Conservation (phyloP, 1,140 invertebrate species). For the Drosophila obscura region DNA sequence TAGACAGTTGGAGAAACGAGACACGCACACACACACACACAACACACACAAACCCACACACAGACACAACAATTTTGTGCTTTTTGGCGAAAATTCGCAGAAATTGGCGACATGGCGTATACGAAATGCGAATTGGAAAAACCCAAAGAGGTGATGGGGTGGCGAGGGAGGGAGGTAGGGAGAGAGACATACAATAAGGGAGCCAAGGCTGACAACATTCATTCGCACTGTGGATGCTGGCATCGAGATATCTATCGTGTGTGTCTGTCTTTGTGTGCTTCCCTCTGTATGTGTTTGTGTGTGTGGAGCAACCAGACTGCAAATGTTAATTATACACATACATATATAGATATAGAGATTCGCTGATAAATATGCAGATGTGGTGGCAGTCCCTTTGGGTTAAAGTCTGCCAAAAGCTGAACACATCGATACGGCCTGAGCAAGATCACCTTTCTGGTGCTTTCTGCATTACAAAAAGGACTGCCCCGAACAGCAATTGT, state of each 20-base stretch:
- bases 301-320: too few species aligned
- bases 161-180: conserved; percentile 16
- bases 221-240: not conserved
- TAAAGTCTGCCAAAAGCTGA: too few species aligned
- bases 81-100: conserved; percentile 69
- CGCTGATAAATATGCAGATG: too few species aligned
- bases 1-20: not conserved
- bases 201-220: not conserved
- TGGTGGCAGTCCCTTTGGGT: too few species aligned
- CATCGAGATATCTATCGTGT: conserved; percentile 9
- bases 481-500: too few species aligned
- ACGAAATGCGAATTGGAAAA: conserved; percentile 52
- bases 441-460: too few species aligned
- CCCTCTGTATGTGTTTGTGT: too few species aligned
- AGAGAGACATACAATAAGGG: not conserved
- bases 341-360: too few species aligned
- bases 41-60: conserved; percentile 17
- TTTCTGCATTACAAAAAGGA: too few species aligned
- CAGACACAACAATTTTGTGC: conserved; percentile 64
- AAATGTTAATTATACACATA: too few species aligned
- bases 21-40: conserved; percentile 19
- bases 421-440: too few species aligned
- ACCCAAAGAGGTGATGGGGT: conserved; percentile 9
- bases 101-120: conserved; percentile 70
- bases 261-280: not conserved